phyloP scores from a whole-genome alignment of 2,888 invertebrate genomes.

The Ormyrus nitidulus region DNA sequence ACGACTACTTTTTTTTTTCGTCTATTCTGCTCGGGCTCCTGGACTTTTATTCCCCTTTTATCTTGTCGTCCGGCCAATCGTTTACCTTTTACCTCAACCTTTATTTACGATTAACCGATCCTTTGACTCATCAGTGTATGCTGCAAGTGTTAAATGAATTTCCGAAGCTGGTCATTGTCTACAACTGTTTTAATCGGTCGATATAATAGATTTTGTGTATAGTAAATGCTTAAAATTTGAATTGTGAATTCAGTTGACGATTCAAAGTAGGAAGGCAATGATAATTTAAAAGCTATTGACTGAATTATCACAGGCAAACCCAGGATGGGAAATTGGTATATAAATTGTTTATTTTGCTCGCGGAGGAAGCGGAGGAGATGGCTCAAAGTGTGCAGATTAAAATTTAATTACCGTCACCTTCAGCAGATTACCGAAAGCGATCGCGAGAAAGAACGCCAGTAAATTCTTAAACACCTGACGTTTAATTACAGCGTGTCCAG shows the following conservation, averaged over 20 bases:
- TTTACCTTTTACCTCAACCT: no score
- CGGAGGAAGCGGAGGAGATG: neutral
- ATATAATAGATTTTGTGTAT: no score
- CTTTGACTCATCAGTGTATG: no score
- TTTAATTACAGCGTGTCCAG: slow-evolving; percentile 37
- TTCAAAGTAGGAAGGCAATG: no score
- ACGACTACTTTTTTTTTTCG: neutral
- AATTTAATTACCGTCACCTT: slow-evolving; percentile 45
- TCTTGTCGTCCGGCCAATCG: no score
- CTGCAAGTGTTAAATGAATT: no score
- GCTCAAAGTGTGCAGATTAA: slow-evolving; percentile 20
- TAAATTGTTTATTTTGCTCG: neutral
- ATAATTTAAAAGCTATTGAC: no score
- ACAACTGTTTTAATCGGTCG: no score
- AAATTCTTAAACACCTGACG: slow-evolving; percentile 22
- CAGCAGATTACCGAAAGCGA: neutral
- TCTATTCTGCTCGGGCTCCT: neutral
- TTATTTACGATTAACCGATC: no score
- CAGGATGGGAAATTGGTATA: slow-evolving; percentile 9
- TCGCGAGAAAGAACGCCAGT: neutral
- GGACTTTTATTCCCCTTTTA: neutral
- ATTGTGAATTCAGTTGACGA: no score
- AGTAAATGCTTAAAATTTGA: no score
- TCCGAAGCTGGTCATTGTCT: no score
- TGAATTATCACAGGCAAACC: neutral